Conservation (phyloP, 2,888 invertebrate species). For the Neoitamus cyanurus region DNA sequence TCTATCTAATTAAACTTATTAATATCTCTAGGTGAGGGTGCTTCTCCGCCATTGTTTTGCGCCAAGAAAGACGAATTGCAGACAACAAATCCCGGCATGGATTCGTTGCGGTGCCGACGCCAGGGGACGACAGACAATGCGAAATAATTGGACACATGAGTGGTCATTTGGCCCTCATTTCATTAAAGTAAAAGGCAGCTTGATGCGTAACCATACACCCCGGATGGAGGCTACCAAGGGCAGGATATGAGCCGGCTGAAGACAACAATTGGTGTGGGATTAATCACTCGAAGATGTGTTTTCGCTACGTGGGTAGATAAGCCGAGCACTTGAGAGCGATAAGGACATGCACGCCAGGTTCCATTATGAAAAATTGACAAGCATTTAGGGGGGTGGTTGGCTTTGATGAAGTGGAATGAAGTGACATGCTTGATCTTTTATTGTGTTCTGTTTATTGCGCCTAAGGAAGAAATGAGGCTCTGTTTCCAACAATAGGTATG, state of each 20-base stretch:
- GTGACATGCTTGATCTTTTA: constrained; percentile 18
- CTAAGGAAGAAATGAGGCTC: not conserved
- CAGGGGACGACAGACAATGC: constrained; percentile 54
- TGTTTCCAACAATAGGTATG: not conserved
- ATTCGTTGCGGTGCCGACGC: constrained; percentile 45
- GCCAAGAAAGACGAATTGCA: constrained; percentile 28
- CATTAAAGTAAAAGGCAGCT: constrained; percentile 46
- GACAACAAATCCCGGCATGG: not conserved
- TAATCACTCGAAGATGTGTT: constrained; percentile 44
- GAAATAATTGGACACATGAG: constrained; percentile 58
- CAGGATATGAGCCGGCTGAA: constrained; percentile 29
- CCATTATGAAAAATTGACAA: constrained; percentile 43
- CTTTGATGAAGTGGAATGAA: constrained; percentile 44
- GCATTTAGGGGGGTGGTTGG: constrained; percentile 27
- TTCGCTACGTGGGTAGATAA: constrained; percentile 3
- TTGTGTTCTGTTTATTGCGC: constrained; percentile 21
- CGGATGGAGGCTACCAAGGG: constrained; percentile 20
- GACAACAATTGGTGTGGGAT: constrained; percentile 44
- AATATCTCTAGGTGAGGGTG: not conserved
- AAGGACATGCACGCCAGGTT: constrained; percentile 26
- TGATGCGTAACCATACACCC: constrained; percentile 37
- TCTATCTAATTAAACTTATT: constrained; percentile 43
- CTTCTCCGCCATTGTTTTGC: not conserved
- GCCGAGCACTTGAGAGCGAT: constrained; percentile 14
- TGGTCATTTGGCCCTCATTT: constrained; percentile 56